These are phyloP conservation scores for Heliconius congener DNA, from an alignment of 1,140 invertebrate genomes.

Conservation along the genomic window DNA sequence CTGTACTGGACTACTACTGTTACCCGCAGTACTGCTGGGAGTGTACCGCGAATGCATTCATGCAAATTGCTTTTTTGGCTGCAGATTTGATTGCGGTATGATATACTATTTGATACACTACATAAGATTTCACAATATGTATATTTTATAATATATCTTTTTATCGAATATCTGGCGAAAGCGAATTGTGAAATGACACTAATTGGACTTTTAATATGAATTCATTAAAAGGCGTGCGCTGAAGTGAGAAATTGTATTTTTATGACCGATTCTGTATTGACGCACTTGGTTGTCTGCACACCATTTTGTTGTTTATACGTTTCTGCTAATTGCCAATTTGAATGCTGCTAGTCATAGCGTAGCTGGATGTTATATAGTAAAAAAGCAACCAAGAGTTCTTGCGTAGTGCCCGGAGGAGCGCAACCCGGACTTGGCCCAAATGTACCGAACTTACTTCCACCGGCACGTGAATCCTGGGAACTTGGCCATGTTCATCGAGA, in stretches of 20 bases:
- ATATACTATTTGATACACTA: neutral
- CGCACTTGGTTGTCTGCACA: neutral
- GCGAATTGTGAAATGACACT: neutral
- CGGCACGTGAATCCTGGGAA: slow-evolving; percentile 96
- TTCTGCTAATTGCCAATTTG: neutral
- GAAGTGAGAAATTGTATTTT: slow-evolving; percentile 1
- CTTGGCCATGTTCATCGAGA: slow-evolving; percentile 95
- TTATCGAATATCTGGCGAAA: neutral
- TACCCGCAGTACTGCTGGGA: neutral
- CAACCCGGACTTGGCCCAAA: slow-evolving; percentile 94
- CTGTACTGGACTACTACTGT: neutral
- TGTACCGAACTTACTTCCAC: slow-evolving; percentile 96
- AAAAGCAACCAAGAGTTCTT: neutral
- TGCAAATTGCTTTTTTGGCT: slow-evolving; percentile 2
- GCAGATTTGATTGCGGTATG: neutral
- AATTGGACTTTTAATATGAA: neutral
- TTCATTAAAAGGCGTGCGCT: neutral
- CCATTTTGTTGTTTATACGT: neutral
- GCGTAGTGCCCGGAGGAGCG: slow-evolving; percentile 88
- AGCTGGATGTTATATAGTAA: neutral
- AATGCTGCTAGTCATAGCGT: neutral
- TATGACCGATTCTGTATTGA: neutral
- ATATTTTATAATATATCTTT: neutral
- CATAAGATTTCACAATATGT: neutral
- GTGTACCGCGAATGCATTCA: neutral